Evolutionary conservation across 2,888 invertebrate species (phyloP), one percentile per base, ranked within the genome.

Genomic region (Lasius fuliginosus): DNA sequence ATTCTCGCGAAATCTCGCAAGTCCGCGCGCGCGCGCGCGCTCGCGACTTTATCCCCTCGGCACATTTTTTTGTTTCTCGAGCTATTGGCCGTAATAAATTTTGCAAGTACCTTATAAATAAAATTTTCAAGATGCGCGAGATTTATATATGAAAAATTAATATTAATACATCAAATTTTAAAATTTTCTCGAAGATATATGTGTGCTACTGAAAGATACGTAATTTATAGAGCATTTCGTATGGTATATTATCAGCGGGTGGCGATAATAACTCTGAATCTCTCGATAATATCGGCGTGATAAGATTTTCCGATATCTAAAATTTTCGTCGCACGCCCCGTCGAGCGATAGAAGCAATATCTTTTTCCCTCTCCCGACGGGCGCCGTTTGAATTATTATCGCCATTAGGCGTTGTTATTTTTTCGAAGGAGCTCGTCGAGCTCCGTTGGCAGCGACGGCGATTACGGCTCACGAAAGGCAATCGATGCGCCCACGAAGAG

Each of bases 311-410:
- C 40, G 15, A 42, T 67, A 56, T 12, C n/a, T 0, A 30, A 27
- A 56, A 56, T 30, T 69, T 42, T 23, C 12, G 42, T 79, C 33
- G n/a, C 49, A 53, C 33, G 15, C 15, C 8, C 23, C 33, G 11
- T 12, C 58, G 60, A 33, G 11, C n/a, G 65, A 68, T 42, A 79
- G 42, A 11, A 58, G 64, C 64, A 36, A 58, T 68, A 6, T 15
- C 23, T n/a, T 15, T 56, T n/a, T 53, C 30, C 40, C 53, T 18
- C 11, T 65, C 11, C 36, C 49, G 62, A 82, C 64, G 86, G 85
- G 74, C 85, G 83, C 85, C 85, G 73, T 86, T 86, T 85, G 85
- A 86, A 86, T 86, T 85, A 86, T 86, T 81, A 81, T 85, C 77
- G 86, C 87, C 84, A 86, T 86, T 86, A 86, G 82, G 74, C 84